Conservation (phyloP, 2,113 vertebrate genomes). For the Ellobius talpinus region DNA sequence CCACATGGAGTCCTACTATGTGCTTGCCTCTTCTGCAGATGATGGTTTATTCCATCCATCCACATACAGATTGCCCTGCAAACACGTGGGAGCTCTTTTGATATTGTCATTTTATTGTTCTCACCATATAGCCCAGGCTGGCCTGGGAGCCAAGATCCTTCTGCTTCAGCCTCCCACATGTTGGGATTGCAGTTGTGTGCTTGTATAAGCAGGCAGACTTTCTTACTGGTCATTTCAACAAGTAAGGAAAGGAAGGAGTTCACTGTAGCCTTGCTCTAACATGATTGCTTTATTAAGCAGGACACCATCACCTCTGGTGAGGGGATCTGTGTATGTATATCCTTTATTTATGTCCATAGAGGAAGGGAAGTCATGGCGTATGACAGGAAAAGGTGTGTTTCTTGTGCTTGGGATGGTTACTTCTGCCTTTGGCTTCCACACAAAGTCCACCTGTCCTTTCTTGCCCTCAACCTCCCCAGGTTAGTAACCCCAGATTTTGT, state of each 20-base stretch:
- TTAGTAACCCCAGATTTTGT: background rate
- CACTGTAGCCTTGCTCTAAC: background rate
- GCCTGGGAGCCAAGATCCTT: background rate
- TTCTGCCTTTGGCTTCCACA: background rate
- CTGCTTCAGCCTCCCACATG: background rate
- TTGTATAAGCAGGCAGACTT: background rate
- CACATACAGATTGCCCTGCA: background rate
- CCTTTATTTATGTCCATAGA: background rate
- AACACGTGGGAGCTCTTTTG: background rate
- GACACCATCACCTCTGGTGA: background rate
- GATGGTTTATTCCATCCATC: background rate
- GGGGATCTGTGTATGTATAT: background rate
- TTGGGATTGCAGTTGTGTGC: background rate
- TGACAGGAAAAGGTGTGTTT: background rate
- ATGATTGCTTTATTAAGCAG: background rate
- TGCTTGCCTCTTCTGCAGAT: background rate
- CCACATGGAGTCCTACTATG: fast-evolving
- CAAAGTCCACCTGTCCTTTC: background rate
- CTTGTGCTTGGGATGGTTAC: background rate
- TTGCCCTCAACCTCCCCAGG: background rate
- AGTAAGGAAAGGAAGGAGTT: background rate
- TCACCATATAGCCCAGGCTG: background rate
- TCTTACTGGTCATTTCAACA: background rate
- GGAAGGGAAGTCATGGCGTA: background rate
- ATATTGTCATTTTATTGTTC: background rate